Base-by-base conservation (phyloP, 2,797 vertebrate genomes). In the Diplodus sargus region DNA sequence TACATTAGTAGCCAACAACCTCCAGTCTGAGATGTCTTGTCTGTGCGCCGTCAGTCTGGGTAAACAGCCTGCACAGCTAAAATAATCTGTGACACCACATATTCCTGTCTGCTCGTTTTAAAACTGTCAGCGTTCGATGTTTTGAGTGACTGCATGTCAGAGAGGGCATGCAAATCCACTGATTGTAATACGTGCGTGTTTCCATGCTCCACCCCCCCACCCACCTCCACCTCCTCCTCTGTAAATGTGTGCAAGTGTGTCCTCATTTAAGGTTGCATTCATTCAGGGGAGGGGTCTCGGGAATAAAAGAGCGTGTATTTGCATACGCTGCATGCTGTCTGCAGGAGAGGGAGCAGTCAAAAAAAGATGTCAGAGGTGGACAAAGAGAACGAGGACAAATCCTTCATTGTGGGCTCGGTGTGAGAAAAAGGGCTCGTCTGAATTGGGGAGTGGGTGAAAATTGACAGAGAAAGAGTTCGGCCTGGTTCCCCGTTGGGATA, bases 281-380 rank as follows among this genome's bases (percentile, higher is more conserved):
- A 91, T 91, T 90, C 89, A 95, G 93, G 90, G 91, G 90, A 91
- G 92, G 95, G 95, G 88, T 90, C 92, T 82, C 84, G 56, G 76
- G 88, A 95, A 95, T 94, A 94, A 97, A 96, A 95, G 94, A 89
- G 91, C 42, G 69, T 81, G 86, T 92, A 96, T 98, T 97, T 97
- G 95, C 96, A 97, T 96, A 96, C 96, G 94, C 95, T 96, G 95
- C 94, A 91, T 96, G 95, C 91, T 87, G 94, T 96, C 95, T 94
- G 92, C 90, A 94, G 89, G 88, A 91, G 92, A 93, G 90, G 90
- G 92, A 93, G 92, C 92, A 87, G 91, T 87, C 87, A 88, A 89
- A 91, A 92, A 93, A 95, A 96, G 94, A 95, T 94, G 94, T 96
- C 94, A 95, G 93, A 93, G 88, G 91, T 91, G 91, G 92, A 94